Base-by-base conservation (phyloP, 1,140 invertebrate species). In the Antheraea pernyi region DNA sequence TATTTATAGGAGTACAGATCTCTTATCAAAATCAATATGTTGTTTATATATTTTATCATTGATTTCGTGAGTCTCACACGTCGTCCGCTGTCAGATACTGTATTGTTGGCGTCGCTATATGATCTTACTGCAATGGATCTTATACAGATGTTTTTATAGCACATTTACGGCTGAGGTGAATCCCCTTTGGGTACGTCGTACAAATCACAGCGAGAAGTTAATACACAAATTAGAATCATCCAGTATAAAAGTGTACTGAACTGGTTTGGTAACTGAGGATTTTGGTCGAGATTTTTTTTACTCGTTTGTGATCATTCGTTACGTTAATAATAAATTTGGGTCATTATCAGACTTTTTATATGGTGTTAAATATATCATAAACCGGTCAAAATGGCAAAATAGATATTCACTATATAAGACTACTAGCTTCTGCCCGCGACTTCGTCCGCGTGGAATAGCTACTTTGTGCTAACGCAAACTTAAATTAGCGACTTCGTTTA, bases 81-180 rank as follows among this genome's bases (percentile, higher is more conserved):
- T 61, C 11, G 59, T 53, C 3, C 30, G 61, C 61, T n/a, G 10
- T 37, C 61, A 37, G 61, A 46, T 65, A 46, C 46, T 65, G 64
- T 39, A 58, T 69, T 68, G 37, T 18, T 63, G 19, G 37, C 60
- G 19, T 46, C 37, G 42, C 48, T 69, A 67, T 70, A 67, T 48
- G 61, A 70, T 70, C 72, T 67, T 68, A 58, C 11, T 68, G 39
- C 62, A 68, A 65, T 69, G 30, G 46, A 19, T 46, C 46, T 48
- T 62, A 67, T 68, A 66, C 59, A 68, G 59, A 72, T 72, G 65
- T 76, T 74, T 82, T 77, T 81, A 79, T 81, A 80, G 69, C n/a
- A 19, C 69, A 65, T 76, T 65, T 59, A 68, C 64, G 69, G 68
- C 67, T 22, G 66, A 76, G 82, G 82, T 82, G 76, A 77, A 76